Evolutionary conservation across 2,888 invertebrate species (phyloP).

Genomic region (Micoletzkya japonica): DNA sequence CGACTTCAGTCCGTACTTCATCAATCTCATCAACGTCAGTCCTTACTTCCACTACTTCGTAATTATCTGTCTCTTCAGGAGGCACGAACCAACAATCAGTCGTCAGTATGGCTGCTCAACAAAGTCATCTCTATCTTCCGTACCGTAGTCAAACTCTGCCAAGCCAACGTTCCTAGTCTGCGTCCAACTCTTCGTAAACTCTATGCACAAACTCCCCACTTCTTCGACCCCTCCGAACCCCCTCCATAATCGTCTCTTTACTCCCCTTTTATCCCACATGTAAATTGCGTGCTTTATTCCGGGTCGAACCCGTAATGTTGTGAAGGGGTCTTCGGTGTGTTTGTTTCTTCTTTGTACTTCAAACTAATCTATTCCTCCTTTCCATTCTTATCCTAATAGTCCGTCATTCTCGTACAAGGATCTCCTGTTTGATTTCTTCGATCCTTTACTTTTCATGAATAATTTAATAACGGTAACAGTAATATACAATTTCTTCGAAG

Average conservation of each 20-base stretch:
- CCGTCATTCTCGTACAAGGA: too few species aligned
- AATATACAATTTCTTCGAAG: too few species aligned
- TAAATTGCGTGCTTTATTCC: too few species aligned
- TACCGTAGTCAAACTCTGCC: slow-evolving; percentile 36
- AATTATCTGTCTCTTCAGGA: slow-evolving; percentile 33
- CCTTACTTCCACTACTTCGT: background rate
- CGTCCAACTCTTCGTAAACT: slow-evolving; percentile 23
- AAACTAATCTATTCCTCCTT: too few species aligned
- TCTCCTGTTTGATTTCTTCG: too few species aligned
- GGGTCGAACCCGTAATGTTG: too few species aligned
- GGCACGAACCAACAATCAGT: slow-evolving; percentile 26
- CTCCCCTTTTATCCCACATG: too few species aligned
- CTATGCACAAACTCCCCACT: slow-evolving; percentile 29
- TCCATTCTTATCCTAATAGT: too few species aligned
- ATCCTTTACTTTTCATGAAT: too few species aligned
- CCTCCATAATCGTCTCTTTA: slow-evolving; percentile 20
- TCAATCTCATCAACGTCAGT: slow-evolving; percentile 38
- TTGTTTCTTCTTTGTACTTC: too few species aligned
- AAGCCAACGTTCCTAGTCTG: slow-evolving; percentile 32
- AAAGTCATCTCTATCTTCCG: slow-evolving; percentile 40
- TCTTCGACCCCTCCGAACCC: slow-evolving; percentile 34
- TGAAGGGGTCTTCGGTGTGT: too few species aligned
- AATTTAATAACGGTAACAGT: too few species aligned
- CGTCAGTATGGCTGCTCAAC: slow-evolving; percentile 32
- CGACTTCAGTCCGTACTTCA: slow-evolving; percentile 46